Conservation (phyloP, 2,888 invertebrate genomes). For the Agapetus fuscipes region DNA sequence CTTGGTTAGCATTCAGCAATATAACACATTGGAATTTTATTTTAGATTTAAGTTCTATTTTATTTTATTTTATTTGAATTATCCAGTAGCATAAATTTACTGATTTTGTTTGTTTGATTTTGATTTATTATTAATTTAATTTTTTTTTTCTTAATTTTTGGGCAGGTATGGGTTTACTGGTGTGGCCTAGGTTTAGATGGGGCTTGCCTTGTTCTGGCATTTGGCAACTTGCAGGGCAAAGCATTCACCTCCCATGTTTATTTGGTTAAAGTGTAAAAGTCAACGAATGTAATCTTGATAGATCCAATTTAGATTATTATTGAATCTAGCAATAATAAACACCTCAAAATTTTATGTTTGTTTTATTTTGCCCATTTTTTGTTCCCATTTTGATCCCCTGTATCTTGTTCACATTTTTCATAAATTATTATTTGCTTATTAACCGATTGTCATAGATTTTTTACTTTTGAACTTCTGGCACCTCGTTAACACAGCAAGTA, state of each 20-base stretch:
- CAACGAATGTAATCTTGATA: constrained; percentile 52
- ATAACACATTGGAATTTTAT: constrained; percentile 17
- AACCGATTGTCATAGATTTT: background rate
- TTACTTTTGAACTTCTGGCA: too few relatives aligned
- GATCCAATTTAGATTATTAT: constrained; percentile 40
- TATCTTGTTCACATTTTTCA: background rate
- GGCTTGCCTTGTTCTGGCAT: constrained; percentile 35
- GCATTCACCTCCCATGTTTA: constrained; percentile 34
- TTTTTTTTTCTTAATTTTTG: constrained; percentile 39
- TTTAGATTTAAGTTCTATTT: constrained; percentile 27
- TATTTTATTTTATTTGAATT: constrained; percentile 29
- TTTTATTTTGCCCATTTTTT: constrained; percentile 11
- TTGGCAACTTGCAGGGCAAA: constrained; percentile 13
- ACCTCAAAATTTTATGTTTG: constrained; percentile 21
- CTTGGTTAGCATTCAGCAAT: constrained; percentile 18
- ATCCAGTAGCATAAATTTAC: constrained; percentile 32
- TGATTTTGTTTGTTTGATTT: constrained; percentile 32
- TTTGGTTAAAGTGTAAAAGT: constrained; percentile 44
- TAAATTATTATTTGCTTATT: constrained; percentile 1
- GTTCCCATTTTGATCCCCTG: background rate
- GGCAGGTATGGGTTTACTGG: constrained; percentile 48
- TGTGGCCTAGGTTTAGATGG: constrained; percentile 45
- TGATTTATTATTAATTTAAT: constrained; percentile 27
- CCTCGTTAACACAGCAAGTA: too few relatives aligned
- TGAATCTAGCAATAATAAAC: constrained; percentile 46